phyloP scores from a whole-genome alignment of 64 coral and sea anemone species.

The Trachythela sp. region DNA sequence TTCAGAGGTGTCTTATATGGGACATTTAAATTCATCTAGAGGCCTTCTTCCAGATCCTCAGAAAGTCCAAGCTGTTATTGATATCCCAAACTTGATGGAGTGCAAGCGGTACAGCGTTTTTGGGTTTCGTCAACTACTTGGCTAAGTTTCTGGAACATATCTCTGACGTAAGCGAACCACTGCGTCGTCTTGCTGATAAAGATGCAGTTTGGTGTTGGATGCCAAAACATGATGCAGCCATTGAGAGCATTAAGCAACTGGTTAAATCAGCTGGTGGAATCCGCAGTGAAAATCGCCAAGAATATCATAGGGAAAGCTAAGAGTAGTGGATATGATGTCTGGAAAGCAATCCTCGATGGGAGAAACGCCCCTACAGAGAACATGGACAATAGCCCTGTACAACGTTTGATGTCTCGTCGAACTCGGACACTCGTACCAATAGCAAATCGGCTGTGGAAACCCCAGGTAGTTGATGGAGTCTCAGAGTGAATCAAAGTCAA shows the following conservation, averaged over 20 bases:
- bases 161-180: background rate
- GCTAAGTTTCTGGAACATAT: background rate
- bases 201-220: no score
- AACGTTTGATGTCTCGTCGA: background rate
- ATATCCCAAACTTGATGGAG: conserved; percentile 11
- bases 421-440: conserved; percentile 15
- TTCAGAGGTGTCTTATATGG: conserved; percentile 15
- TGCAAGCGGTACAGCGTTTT: background rate
- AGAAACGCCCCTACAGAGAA: background rate
- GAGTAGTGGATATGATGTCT: conserved; percentile 23
- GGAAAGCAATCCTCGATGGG: conserved; percentile 25
- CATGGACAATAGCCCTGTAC: background rate
- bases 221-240: no score
- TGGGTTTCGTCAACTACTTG: conserved; percentile 2
- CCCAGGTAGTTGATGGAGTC: conserved; percentile 15
- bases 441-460: background rate
- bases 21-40: background rate
- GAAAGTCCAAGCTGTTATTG: background rate
- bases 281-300: conserved; percentile 29
- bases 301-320: conserved; percentile 7
- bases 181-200: background rate
- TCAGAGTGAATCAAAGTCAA: background rate
- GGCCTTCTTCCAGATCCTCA: conserved; percentile 6
- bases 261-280: conserved; percentile 5
- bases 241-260: no score